Base-by-base conservation (phyloP, 2,113 vertebrate species). In the Oreochromis spilurus region DNA sequence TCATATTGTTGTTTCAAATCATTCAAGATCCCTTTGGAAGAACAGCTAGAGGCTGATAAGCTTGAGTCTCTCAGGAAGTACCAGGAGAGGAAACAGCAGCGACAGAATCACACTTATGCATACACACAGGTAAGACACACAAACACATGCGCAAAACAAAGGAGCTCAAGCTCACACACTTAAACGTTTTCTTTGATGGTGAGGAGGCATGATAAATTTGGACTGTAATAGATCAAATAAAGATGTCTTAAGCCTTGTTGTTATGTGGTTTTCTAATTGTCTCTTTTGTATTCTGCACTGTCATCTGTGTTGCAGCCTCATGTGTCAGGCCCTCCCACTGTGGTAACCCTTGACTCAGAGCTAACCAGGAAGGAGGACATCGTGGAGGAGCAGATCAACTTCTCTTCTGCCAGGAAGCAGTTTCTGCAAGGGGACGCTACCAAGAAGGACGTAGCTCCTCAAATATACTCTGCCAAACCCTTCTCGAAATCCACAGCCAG, bases 1-100 rank as follows among this genome's bases (percentile, higher is more conserved):
- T 36, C 78, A 10, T 53, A 40, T 82, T 57, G 2, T 58, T 80
- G n/a, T 7, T 67, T 87, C 3, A 9, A 67, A 62, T 79, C 3
- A 40, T 88, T 84, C 4, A 80, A 96, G 95, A 84, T 95, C 72
- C 94, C 95, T 38, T 78, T 99, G 19, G 98, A 99, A 86, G 97
- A 99, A n/a, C 97, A 99, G 84, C 94, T 99, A 81, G 97, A 98
- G 3, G 95, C 97, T 84, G 98, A 98, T 3, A 95, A 98, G 82
- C 95, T 99, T 11, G 97, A 99, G 87, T 99, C 98, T 0, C 97
- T 98, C 87, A 97, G 94, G 84, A 99, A 96, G 93, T 99, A 99
- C 92, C 97, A 97, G 92, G 98, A 99, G 88, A 97, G 99, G 53
- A 99, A 98, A 88, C 97, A 99, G 93, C 97, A 94, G 96, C 92